These are phyloP conservation scores for Xiphydria camelus DNA, from an alignment of 2,888 invertebrate genomes.

Conservation along the genomic window DNA sequence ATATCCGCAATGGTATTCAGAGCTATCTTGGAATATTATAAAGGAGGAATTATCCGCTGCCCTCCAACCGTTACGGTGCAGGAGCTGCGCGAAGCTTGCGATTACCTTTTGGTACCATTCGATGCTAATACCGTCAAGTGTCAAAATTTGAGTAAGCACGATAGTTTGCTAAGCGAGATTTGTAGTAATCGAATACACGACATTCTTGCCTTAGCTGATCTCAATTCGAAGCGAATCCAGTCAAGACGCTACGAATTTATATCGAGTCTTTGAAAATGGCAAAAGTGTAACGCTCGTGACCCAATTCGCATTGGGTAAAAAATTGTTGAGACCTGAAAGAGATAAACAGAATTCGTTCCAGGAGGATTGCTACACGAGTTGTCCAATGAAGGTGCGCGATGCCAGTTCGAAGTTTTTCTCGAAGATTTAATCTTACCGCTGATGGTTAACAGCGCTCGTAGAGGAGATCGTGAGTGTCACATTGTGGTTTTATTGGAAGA, in stretches of 20 bases:
- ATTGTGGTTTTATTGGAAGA: conserved; percentile 95
- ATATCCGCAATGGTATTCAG: conserved; percentile 94
- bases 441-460: conserved; percentile 92
- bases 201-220: too few relatives aligned
- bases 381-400: conserved; percentile 98
- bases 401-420: conserved; percentile 94
- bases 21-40: conserved; percentile 93
- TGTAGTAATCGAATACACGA: too few relatives aligned
- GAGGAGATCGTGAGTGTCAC: conserved; percentile 97
- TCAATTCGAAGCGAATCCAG: too few relatives aligned
- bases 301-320: too few relatives aligned
- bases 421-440: conserved; percentile 93
- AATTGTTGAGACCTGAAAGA: too few relatives aligned
- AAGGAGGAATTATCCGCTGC: conserved; percentile 87
- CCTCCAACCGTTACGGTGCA: conserved; percentile 95
- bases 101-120: conserved; percentile 97
- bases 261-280: conserved; percentile 7
- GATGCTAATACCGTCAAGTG: conserved; percentile 94
- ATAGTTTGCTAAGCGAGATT: not conserved
- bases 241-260: too few relatives aligned
- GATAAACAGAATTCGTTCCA: conserved; percentile 51
- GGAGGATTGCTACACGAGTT: conserved; percentile 95
- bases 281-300: too few relatives aligned
- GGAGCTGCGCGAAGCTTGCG: conserved; percentile 97
- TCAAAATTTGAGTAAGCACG: conserved; percentile 85